Percentiles rank a stretch among this genome's conserved stretches.
phyloP scores from a whole-genome alignment of 2,888 invertebrate species.

The Crioceris asparagi region DNA sequence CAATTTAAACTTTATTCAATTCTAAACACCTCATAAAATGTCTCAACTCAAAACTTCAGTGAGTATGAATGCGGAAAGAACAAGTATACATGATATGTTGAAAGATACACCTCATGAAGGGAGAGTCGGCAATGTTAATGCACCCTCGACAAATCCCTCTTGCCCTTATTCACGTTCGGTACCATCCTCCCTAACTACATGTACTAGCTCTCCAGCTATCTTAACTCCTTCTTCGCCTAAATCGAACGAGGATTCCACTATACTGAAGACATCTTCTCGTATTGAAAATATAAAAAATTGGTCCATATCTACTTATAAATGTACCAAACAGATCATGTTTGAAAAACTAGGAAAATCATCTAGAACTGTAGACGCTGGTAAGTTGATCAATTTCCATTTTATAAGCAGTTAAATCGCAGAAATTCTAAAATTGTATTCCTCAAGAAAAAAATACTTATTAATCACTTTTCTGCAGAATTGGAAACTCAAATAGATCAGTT shows the following conservation, averaged over 20 bases:
- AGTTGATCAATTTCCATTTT: no score
- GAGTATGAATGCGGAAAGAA: slow-evolving; percentile 43
- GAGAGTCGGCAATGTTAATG: slow-evolving; percentile 63
- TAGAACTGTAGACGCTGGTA: slow-evolving; percentile 77
- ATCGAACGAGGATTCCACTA: slow-evolving; percentile 47
- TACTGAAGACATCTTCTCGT: slow-evolving; percentile 63
- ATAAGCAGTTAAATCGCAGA: no score
- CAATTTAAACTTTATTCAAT: no score
- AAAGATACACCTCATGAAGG: slow-evolving; percentile 72
- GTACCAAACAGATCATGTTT: slow-evolving; percentile 91
- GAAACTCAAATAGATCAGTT: slow-evolving; percentile 89
- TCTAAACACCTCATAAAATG: no score
- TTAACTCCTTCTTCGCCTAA: slow-evolving; percentile 43
- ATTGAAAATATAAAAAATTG: slow-evolving; percentile 90
- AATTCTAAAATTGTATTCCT: no score
- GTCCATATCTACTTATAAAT: slow-evolving; percentile 97
- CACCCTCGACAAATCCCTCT: slow-evolving; percentile 56
- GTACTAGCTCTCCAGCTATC: slow-evolving; percentile 37
- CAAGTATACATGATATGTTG: slow-evolving; percentile 74
- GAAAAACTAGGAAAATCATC: slow-evolving; percentile 94
- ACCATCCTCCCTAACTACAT: slow-evolving; percentile 47
- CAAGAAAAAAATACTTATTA: no score
- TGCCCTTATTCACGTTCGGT: slow-evolving; percentile 60
- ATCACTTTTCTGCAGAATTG: slow-evolving; percentile 55
- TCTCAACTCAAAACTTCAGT: slow-evolving; percentile 33